Evolutionary conservation across 2,888 invertebrate species (phyloP), one percentile per base, ranked within the genome.

Genomic region (Ormia ochracea): DNA sequence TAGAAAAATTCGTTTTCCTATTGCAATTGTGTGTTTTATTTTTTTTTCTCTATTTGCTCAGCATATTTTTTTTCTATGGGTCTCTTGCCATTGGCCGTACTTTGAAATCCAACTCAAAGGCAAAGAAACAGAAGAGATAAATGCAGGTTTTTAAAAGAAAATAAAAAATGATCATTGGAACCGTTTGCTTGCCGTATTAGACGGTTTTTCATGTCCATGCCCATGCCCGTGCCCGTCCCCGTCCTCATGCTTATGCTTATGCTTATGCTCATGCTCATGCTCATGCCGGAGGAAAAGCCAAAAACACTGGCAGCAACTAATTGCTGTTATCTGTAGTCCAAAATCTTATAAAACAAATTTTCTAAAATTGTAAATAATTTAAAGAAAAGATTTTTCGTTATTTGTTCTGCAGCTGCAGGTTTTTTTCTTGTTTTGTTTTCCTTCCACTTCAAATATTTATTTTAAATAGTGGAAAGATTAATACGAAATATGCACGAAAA

Each of bases 281-380:
- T n/a, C n/a, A n/a, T n/a, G n/a, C n/a, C n/a, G 21, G 28, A 48
- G 21, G 36, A 65, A 69, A 58, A 69, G 1, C 1, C 9, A 33
- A 31, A 66, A 12, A 66, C 31, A 33, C 45, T 76, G 48, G 54
- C 69, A 69, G 61, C 68, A 63, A 76, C 69, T 76, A 76, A 76
- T 76, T 80, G 75, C 80, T 28, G 70, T 72, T 80, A 80, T 76
- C 80, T 59, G 6, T 17, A 50, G 68, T 50, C 76, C 36, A 59
- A 75, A 80, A 80, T 80, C 80, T 72, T 72, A 50, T 36, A 72
- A 76, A 80, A 75, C 61, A 63, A 72, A 61, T 68, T 80, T 72
- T 76, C 2, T 6, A 52, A 72, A 72, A 50, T 50, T 65, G 48
- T 50, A 75, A 68, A 68, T 68, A 33, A 31, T 54, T 61, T 26